These are phyloP conservation scores for Drosophila erecta DNA, from an alignment of 1,140 invertebrate genomes.

Conservation along the genomic window DNA sequence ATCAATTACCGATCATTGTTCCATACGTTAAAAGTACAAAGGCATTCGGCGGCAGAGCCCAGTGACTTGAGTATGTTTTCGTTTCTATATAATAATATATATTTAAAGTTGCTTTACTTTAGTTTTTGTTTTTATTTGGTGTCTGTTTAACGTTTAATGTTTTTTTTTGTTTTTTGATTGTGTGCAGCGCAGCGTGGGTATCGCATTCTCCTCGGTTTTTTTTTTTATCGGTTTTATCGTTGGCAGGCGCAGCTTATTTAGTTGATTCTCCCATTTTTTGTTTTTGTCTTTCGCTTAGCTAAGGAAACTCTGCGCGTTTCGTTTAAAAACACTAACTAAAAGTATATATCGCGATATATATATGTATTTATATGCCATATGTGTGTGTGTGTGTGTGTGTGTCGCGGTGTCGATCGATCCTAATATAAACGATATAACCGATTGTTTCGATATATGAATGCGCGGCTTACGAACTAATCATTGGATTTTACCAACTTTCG, in stretches of 20 bases:
- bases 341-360: conserved; percentile 36
- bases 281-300: conserved; percentile 44
- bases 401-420: conserved; percentile 17
- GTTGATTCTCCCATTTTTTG: conserved; percentile 20
- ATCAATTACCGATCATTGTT: conserved; percentile 29
- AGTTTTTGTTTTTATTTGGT: conserved; percentile 42
- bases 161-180: conserved; percentile 57
- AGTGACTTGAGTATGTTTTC: conserved; percentile 53
- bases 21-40: conserved; percentile 65
- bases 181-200: conserved; percentile 52
- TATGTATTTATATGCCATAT: conserved; percentile 25
- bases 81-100: conserved; percentile 55
- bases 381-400: conserved; percentile 16
- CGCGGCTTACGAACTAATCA: conserved; percentile 36
- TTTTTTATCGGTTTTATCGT: conserved; percentile 26
- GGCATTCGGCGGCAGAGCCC: conserved; percentile 64
- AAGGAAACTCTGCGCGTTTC: conserved; percentile 58
- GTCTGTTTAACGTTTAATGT: conserved; percentile 47
- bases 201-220: conserved; percentile 10
- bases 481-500: conserved; percentile 49
- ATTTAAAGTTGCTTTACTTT: conserved; percentile 40
- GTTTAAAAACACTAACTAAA: conserved; percentile 60
- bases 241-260: conserved; percentile 40
- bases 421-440: conserved; percentile 43
- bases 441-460: conserved; percentile 31